Percentiles rank a stretch among this genome's conserved stretches.
Evolutionary conservation across 1,140 invertebrate genomes (phyloP).

Genomic region (Notospermus geniculatus): DNA sequence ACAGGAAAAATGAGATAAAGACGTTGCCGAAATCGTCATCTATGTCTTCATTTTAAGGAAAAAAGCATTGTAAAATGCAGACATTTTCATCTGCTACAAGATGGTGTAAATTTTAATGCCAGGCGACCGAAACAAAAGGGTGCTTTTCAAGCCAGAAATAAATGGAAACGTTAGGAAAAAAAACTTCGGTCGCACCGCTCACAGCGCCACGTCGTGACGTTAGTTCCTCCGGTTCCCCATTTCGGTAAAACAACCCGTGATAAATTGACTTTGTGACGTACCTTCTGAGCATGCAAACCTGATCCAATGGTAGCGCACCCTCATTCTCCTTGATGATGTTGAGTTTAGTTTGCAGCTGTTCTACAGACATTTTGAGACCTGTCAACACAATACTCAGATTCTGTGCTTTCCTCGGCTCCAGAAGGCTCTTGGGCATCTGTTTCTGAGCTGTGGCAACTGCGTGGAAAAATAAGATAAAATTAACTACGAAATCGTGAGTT

Average conservation of each 20-base stretch:
- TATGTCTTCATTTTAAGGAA: too few species aligned
- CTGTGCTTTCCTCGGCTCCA: constrained; percentile 32
- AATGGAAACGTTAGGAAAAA: too few species aligned
- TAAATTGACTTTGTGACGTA: constrained; percentile 3
- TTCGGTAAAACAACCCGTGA: background rate
- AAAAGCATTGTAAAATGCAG: too few species aligned
- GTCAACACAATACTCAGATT: constrained; percentile 34
- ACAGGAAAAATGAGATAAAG: too few species aligned
- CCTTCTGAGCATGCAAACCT: constrained; percentile 32
- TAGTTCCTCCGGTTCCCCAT: background rate
- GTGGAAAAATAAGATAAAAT: background rate
- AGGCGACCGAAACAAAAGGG: too few species aligned
- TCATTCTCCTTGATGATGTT: constrained; percentile 27
- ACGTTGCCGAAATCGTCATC: too few species aligned
- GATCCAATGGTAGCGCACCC: constrained; percentile 28
- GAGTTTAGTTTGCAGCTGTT: constrained; percentile 21
- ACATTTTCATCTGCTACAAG: too few species aligned
- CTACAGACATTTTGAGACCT: constrained; percentile 27
- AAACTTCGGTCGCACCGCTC: too few species aligned
- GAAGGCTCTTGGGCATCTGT: constrained; percentile 16
- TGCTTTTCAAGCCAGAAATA: too few species aligned
- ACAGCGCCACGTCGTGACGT: too few species aligned
- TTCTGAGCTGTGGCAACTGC: background rate
- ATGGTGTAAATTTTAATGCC: too few species aligned
- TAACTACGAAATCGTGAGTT: background rate